Base-by-base conservation (phyloP, 2,797 vertebrate genomes). In the Psittacula echo region DNA sequence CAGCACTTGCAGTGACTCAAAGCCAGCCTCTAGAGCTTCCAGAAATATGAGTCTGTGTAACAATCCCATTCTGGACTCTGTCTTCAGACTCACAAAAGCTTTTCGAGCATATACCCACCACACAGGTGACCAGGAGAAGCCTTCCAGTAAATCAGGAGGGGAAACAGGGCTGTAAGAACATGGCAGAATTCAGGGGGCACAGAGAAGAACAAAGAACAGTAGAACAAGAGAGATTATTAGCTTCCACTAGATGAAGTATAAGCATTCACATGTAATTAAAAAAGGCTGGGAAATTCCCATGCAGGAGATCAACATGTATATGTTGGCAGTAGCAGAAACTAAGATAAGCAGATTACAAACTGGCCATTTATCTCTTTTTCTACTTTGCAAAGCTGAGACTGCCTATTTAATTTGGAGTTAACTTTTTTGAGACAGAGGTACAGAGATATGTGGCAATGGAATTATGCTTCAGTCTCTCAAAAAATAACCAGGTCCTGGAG, bases 111-210 rank as follows among this genome's bases (percentile, higher is more conserved):
- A 68, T 10, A 53, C 5, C 20, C 14, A 39, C 12, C 51, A 56
- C 21, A 32, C 0, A 0, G 6, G 10, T 54, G 64, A 71, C 7
- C 2, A 2, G 65, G 7, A 75, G 10, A 93, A 64, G 29, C 27
- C 10, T 24, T 51, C 17, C 27, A 47, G 53, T 30, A 79, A 87
- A 47, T 48, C 21, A 53, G 29, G 19, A 71, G 11, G 6, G 16
- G 5, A 70, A 84, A 61, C 2, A 27, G 23, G 10, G 23, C 17
- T 54, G 5, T 21, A 77, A 77, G 61, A 93, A 74, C 27, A 68
- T 2, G 18, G 50, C 37, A 91, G 53, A 42, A n/a, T 71, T 91
- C 44, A 79, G 8, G 41, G 45, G 8, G 58, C 68, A 54, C 24
- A 54, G 11, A 85, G 41, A n/a, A 53, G 22, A 82, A 56, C 17